Evolutionary conservation across 2,888 invertebrate genomes (phyloP), one percentile per base, ranked within the genome.

Genomic region (Hirudinaria manillensis): DNA sequence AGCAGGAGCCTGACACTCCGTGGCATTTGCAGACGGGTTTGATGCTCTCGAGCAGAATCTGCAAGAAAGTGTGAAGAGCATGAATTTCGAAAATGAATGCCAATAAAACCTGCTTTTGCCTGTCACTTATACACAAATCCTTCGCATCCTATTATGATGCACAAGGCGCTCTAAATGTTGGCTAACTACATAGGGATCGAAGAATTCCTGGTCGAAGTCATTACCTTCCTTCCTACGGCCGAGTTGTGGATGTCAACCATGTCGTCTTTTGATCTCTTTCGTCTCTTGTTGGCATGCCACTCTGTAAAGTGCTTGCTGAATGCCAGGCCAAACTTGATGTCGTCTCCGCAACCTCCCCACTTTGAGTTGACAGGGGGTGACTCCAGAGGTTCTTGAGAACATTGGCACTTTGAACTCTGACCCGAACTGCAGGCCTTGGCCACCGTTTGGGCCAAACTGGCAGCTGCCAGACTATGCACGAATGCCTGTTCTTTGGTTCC

Each of bases 201-300:
- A 16, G 10, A 45, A 45, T 45, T 10, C 45, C n/a, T n/a, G n/a
- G 10, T 61, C 29, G 24, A 24, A 27, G 27, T 24, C 29, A 6
- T 61, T 29, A 96, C 96, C 92, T 93, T 93, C 86, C 97, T 88
- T 74, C 97, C 97, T 72, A 93, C 96, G 82, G 93, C 90, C 87
- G 96, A 96, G 86, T 98, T 98, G 86, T 97, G 96, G 76, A 97
- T 87, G 81, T 97, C 97, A 93, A 97, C 96, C 79, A 96, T 89
- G 79, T 93, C 92, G 77, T 95, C 88, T 38, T 91, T 91, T 78
- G 93, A 92, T 70, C 91, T 91, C 93, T 94, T 86, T 73, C 77
- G 75, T 74, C 80, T 80, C 80, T 36, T 67, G 68, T 21, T 53
- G 74, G 56, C 70, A 27, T 45, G 61, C 27, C 80, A 78, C 75